phyloP scores from a whole-genome alignment of 2,113 vertebrate genomes.

The Erythrolamprus reginae region DNA sequence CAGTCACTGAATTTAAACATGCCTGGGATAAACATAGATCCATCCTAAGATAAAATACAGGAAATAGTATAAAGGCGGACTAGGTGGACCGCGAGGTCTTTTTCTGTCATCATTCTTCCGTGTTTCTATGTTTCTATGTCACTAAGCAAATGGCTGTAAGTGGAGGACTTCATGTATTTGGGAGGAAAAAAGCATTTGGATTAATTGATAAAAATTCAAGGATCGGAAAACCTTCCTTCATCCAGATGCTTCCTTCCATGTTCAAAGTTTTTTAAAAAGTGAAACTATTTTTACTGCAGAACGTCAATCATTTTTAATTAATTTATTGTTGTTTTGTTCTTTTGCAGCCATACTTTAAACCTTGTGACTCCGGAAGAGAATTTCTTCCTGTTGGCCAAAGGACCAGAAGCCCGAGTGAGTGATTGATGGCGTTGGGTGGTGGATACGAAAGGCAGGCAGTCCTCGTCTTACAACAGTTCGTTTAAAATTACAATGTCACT shows the following conservation, averaged over 20 bases:
- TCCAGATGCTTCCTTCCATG: neutral
- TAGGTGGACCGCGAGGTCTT: too few relatives aligned
- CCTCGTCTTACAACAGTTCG: neutral
- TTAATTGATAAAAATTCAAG: neutral
- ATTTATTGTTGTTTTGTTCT: neutral
- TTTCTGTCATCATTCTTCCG: too few relatives aligned
- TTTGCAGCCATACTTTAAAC: conserved; percentile 34
- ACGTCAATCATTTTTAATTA: accelerated
- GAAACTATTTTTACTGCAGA: neutral
- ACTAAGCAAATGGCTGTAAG: neutral
- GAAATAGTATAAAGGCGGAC: too few relatives aligned
- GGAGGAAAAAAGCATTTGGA: neutral
- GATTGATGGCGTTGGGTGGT: neutral
- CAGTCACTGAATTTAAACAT: too few relatives aligned
- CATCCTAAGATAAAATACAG: too few relatives aligned
- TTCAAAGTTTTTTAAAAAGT: too few relatives aligned
- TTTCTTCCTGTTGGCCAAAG: conserved; percentile 48
- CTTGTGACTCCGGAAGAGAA: conserved; percentile 67
- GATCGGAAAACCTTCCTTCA: too few relatives aligned
- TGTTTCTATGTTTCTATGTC: too few relatives aligned
- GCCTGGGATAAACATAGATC: too few relatives aligned
- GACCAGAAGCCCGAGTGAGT: conserved; percentile 49
- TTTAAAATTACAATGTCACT: neutral
- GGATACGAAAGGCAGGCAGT: neutral
- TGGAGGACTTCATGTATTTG: neutral